Percentiles rank a stretch among this genome's conserved stretches.
Conservation (phyloP, 1,140 invertebrate genomes). For the Carcinoscorpius rotundicauda region DNA sequence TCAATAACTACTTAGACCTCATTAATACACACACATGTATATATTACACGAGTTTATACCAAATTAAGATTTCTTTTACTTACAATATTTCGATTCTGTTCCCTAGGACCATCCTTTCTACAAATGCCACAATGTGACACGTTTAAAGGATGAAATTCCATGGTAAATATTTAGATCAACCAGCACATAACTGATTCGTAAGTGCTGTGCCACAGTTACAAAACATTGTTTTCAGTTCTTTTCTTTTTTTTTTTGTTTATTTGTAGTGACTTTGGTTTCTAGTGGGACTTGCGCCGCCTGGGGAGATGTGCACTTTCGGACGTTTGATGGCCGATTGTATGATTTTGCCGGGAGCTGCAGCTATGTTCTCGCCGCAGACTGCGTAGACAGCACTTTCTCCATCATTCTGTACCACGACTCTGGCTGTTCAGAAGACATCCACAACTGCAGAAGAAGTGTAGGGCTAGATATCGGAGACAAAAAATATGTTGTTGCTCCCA, state of each 20-base stretch:
- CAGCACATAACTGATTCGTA: background rate
- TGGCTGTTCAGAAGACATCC: background rate
- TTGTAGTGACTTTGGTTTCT: constrained; percentile 1
- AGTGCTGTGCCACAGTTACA: background rate
- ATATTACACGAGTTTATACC: too few relatives aligned
- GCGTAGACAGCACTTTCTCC: constrained; percentile 1
- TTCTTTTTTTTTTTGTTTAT: too few relatives aligned
- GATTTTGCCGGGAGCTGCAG: constrained; percentile 31
- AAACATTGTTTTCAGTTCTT: background rate
- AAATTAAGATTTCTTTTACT: too few relatives aligned
- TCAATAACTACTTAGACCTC: too few relatives aligned
- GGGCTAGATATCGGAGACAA: too few relatives aligned
- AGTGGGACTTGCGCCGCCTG: constrained; percentile 57
- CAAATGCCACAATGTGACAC: background rate
- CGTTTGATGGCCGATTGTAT: constrained; percentile 58
- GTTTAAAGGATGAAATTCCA: background rate
- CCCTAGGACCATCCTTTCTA: background rate
- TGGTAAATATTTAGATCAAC: background rate
- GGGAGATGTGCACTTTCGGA: constrained; percentile 66
- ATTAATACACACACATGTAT: too few relatives aligned
- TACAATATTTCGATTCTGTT: background rate
- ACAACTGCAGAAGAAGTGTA: too few relatives aligned
- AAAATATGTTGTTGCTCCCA: too few relatives aligned
- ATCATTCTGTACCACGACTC: constrained; percentile 22
- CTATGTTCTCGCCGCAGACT: constrained; percentile 34